Percentiles rank a stretch among this genome's conserved stretches.
phyloP scores from a whole-genome alignment of 1,140 invertebrate genomes.

The Drosophila lacteicornis region DNA sequence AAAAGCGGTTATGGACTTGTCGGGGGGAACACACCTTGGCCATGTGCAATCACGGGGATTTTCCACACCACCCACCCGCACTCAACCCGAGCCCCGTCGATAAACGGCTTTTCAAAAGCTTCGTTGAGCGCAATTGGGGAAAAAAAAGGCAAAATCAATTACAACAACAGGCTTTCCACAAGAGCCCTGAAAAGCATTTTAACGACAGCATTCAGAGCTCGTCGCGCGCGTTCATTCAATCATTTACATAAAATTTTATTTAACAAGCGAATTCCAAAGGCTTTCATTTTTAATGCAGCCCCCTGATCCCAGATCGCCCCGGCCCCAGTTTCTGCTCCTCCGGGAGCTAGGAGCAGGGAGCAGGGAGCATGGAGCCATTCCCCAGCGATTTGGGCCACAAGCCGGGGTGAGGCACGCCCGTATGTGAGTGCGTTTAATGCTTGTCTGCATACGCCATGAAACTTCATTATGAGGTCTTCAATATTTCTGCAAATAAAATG shows the following conservation, averaged over 20 bases:
- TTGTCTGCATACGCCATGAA: slow-evolving; percentile 62
- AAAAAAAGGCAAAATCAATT: slow-evolving; percentile 46
- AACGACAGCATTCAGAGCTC: slow-evolving; percentile 38
- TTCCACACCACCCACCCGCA: not conserved
- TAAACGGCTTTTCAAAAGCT: slow-evolving; percentile 43
- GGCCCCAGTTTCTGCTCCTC: not conserved
- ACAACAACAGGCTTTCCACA: slow-evolving; percentile 29
- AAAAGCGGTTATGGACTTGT: slow-evolving; percentile 37
- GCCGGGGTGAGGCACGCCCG: not conserved
- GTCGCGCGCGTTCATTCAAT: slow-evolving; percentile 33
- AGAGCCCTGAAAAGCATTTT: slow-evolving; percentile 44
- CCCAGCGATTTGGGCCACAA: slow-evolving; percentile 38
- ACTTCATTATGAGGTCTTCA: slow-evolving; percentile 67
- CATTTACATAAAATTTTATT: slow-evolving; percentile 69
- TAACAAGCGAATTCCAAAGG: slow-evolving; percentile 62
- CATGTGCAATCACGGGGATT: slow-evolving; percentile 30
- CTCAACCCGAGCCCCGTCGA: not conserved
- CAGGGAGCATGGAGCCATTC: not conserved
- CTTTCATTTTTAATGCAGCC: slow-evolving; percentile 62
- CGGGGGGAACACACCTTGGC: not conserved
- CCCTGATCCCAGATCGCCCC: slow-evolving; percentile 5
- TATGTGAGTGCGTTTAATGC: slow-evolving; percentile 42
- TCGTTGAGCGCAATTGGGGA: slow-evolving; percentile 23
- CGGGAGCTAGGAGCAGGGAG: not conserved
- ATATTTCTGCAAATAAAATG: slow-evolving; percentile 62